Evolutionary conservation across 1,140 invertebrate species (phyloP), one percentile per base, ranked within the genome.

Genomic region (Armadillidium nasatum): DNA sequence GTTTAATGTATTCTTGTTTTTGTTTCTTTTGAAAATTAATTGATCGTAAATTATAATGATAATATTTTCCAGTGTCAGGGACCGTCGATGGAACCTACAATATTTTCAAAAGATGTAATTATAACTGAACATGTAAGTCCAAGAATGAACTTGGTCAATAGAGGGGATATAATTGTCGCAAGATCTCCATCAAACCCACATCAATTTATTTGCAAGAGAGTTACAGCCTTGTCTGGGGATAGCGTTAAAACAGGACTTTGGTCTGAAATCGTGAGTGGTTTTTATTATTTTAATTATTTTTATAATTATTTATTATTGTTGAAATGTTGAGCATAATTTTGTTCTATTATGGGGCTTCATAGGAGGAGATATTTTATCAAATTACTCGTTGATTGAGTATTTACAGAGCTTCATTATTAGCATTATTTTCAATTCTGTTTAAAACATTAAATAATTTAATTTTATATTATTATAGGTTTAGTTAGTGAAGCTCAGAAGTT

Each of bases 31-130:
- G 6, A 3, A 33, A 33, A 6, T 33, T 33, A 3, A 33, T 33
- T 33, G 33, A 33, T 33, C 33, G 33, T 33, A 33, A 33, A 33
- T 33, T 33, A 33, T 6, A 33, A 33, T 33, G 33, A 33, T 33
- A 33, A 33, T 33, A 33, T 70, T 33, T 66, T 15, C 7, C 79
- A 85, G 82, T 86, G 85, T 77, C 79, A 81, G 50, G 86, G 86
- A 23, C 91, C 93, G 33, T 95, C 94, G 0, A 96, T 96, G 95
- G 90, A 95, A 83, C 95, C 95, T 23, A 94, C 93, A 2, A 88
- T 97, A 67, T 86, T 88, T 79, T 89, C 90, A 6, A 88, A 93
- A 76, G 93, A 96, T 84, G 87, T 95, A 74, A 85, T 96, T 60
- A 82, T 96, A 2, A 91, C 92, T 13, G 94, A 96, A 85, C 91